phyloP scores from a whole-genome alignment of 1,140 invertebrate species.

The Gonatopus flavifemur region DNA sequence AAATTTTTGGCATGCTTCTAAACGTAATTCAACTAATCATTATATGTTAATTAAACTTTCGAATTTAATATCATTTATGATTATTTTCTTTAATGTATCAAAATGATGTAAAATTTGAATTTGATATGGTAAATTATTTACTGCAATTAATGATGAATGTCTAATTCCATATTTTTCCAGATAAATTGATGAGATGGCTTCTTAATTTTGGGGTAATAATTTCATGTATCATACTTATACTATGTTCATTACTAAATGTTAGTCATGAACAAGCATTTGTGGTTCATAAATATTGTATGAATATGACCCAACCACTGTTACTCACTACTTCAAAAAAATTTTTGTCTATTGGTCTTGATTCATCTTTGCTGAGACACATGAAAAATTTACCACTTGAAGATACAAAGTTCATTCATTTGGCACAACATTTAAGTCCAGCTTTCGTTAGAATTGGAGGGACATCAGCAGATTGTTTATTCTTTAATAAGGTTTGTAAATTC shows the following conservation, averaged over 20 bases:
- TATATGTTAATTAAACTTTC: too few relatives aligned
- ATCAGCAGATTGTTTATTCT: slow-evolving; percentile 67
- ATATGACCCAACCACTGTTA: slow-evolving; percentile 10
- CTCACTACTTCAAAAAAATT: slow-evolving; percentile 43
- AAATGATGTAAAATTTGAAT: too few relatives aligned
- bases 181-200: too few relatives aligned
- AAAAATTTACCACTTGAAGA: slow-evolving; percentile 38
- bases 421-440: slow-evolving; percentile 61
- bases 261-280: neutral
- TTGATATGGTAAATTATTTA: too few relatives aligned
- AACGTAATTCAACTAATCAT: too few relatives aligned
- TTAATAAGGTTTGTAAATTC: slow-evolving; percentile 54
- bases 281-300: slow-evolving; percentile 10
- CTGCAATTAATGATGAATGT: too few relatives aligned
- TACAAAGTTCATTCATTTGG: slow-evolving; percentile 59
- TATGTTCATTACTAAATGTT: slow-evolving; percentile 11
- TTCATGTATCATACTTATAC: slow-evolving; percentile 11
- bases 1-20: too few relatives aligned
- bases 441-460: slow-evolving; percentile 68
- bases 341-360: slow-evolving; percentile 53
- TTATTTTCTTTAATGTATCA: too few relatives aligned
- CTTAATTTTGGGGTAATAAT: neutral
- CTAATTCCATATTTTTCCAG: too few relatives aligned
- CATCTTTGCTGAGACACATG: slow-evolving; percentile 44
- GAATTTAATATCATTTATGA: too few relatives aligned